Conservation (phyloP, 2,113 vertebrate genomes). For the Struthidea cinerea region DNA sequence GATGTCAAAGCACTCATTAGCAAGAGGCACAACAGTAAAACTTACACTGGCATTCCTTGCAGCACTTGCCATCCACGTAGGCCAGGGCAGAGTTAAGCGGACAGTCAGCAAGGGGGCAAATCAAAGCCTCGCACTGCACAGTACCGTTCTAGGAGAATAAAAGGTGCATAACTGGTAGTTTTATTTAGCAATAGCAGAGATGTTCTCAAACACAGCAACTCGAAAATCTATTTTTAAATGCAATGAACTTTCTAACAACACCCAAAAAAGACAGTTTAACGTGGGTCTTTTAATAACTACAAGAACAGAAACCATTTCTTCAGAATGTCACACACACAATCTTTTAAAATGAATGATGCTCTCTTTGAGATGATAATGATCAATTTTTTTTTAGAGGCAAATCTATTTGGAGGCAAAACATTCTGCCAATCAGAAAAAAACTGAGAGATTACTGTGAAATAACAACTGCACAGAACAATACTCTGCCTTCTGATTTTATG, state of each 20-base stretch:
- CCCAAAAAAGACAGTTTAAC: neutral
- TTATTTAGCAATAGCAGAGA: neutral
- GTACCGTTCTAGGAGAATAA: constrained; percentile 87
- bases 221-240: constrained; percentile 9
- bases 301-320: neutral
- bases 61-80: constrained; percentile 90
- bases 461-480: neutral
- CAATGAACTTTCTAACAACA: neutral
- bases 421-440: constrained; percentile 21
- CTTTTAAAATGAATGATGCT: neutral
- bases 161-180: neutral
- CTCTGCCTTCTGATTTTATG: neutral
- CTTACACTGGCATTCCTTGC: constrained; percentile 95
- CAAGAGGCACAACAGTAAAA: neutral
- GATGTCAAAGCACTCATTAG: neutral
- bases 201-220: neutral
- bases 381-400: neutral
- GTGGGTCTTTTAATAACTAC: neutral
- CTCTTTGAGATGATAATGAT: constrained; percentile 5
- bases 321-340: neutral
- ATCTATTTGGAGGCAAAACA: neutral
- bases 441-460: neutral
- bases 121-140: constrained; percentile 85
- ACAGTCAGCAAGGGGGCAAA: constrained; percentile 84
- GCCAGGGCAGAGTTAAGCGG: constrained; percentile 78